These are phyloP conservation scores for Sphinx pinastri DNA, from an alignment of 2,888 invertebrate genomes.

Conservation along the genomic window DNA sequence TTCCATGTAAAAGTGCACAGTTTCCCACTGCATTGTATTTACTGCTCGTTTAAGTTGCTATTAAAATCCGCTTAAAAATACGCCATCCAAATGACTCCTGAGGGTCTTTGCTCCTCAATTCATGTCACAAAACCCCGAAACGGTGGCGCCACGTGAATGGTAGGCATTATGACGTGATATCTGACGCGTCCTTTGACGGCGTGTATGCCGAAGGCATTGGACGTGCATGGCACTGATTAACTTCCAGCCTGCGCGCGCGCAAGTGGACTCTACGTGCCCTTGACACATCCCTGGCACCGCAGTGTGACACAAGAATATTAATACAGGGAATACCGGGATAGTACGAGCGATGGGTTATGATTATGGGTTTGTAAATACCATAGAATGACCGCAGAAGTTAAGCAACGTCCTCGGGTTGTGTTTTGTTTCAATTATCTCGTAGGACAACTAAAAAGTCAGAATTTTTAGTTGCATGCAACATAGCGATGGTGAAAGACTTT, in stretches of 20 bases:
- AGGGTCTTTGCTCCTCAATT: background rate
- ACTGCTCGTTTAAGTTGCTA: no score
- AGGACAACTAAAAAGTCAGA: no score
- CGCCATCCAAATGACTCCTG: background rate
- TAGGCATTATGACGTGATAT: slow-evolving; percentile 4
- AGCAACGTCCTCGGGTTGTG: no score
- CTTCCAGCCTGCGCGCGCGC: background rate
- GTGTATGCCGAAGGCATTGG: background rate
- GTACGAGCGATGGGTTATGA: background rate
- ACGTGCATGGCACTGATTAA: background rate
- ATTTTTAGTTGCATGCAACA: no score
- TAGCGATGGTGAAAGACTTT: no score
- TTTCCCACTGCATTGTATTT: no score
- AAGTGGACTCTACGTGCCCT: background rate
- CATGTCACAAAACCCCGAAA: background rate
- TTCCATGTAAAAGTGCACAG: no score
- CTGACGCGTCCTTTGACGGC: slow-evolving; percentile 7
- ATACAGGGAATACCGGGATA: slow-evolving; percentile 6
- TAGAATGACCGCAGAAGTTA: no score
- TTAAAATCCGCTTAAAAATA: background rate
- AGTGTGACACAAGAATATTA: background rate
- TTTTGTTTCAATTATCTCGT: no score
- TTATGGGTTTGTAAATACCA: no score
- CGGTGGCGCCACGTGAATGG: slow-evolving; percentile 7
- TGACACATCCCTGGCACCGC: background rate